Conservation (phyloP, 2,888 invertebrate genomes). For the Spodoptera exigua region DNA sequence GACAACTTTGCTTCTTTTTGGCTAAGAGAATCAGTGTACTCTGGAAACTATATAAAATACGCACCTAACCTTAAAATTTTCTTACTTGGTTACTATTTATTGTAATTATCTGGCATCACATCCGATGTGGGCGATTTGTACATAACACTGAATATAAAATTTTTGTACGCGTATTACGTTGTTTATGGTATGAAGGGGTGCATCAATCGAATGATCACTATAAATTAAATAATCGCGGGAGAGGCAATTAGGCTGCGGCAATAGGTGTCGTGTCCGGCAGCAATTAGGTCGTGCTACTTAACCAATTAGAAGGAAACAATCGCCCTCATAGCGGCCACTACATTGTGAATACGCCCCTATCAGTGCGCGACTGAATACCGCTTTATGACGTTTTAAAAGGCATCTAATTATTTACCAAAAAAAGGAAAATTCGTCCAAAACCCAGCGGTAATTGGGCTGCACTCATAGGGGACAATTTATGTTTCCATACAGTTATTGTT, state of each 20-base stretch:
- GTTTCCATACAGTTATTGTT: constrained; percentile 80
- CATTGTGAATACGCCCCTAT: constrained; percentile 88
- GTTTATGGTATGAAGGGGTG: constrained; percentile 22
- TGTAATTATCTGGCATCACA: no score
- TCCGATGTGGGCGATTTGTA: no score
- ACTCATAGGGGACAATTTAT: constrained; percentile 86
- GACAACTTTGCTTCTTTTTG: no score
- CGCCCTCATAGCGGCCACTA: constrained; percentile 79
- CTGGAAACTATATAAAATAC: no score
- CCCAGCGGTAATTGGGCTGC: constrained; percentile 65
- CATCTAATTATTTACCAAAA: constrained; percentile 81
- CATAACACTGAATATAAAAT: no score
- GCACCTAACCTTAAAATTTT: no score
- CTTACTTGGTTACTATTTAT: no score
- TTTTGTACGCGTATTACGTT: not conserved
- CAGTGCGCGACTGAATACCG: constrained; percentile 80
- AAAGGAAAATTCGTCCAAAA: constrained; percentile 75
- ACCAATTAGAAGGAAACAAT: constrained; percentile 88
- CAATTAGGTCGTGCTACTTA: constrained; percentile 86
- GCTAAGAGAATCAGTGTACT: no score
- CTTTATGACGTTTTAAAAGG: constrained; percentile 87
- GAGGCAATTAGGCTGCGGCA: constrained; percentile 52
- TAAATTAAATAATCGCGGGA: constrained; percentile 53
- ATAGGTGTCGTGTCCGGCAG: constrained; percentile 78
- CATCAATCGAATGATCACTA: constrained; percentile 36